Base-by-base conservation (phyloP, 2,888 invertebrate genomes). In the Dusona sp. region DNA sequence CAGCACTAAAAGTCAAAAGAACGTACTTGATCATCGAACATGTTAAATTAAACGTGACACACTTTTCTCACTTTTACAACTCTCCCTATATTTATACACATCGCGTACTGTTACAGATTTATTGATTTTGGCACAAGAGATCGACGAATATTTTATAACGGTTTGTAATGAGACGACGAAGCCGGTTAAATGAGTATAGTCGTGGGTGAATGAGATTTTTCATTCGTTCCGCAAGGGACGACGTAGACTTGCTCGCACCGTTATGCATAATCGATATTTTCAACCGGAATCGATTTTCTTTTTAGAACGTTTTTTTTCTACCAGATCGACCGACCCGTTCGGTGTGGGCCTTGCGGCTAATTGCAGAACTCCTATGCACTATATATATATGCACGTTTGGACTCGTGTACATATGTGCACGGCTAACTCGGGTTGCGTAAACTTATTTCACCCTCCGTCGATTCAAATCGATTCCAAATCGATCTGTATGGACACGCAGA, bases 371-470 rank as follows among this genome's bases (percentile, higher is more conserved):
- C 6, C 65, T 45, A 29, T 70, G 19, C 79, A 33, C 9, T 51
- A 65, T 36, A 45, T 78, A 64, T 84, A 64, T 70, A 65, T n/a
- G n/a, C 51, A 73, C 36, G 48, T 22, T 29, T 57, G 19, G 38
- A 29, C 33, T 38, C 57, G 38, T 33, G 16, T 25, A 57, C 25
- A 36, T 25, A 45, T 33, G 29, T 48, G 16, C 25, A 33, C 25
- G 33, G 38, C 73, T 73, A 68, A 74, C 73, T 78, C 57, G 67
- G 77, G 82, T 88, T 89, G 89, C 89, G 89, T 86, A 90, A 89
- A 89, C 88, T 86, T 87, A 89, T 89, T 90, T 90, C 85, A 89
- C 88, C 89, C 90, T 90, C 88, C 88, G 88, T 88, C 89, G 89
- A 89, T 85, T 90, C 83, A 86, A 88, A 89, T 88, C 88, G 88